Base-by-base conservation (phyloP, 1,140 invertebrate genomes). In the Drosophila kohkoa region DNA sequence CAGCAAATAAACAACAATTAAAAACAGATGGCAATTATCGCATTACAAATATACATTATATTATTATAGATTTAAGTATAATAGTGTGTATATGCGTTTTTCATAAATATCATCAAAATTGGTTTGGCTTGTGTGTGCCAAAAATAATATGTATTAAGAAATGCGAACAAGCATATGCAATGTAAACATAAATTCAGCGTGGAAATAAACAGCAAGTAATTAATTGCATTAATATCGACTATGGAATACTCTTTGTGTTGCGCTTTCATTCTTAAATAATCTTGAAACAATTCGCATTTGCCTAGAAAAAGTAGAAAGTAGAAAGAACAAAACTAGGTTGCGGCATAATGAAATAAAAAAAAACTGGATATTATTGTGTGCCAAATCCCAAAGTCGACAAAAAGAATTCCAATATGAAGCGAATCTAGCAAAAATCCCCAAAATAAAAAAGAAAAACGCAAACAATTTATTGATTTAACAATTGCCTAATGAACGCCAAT, bases 391-490 rank as follows among this genome's bases (percentile, higher is more conserved):
- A 43, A 11, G 5, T 35, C 5, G 45, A 51, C 11, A 41, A 41
- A 7, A 41, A 8, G 11, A 52, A 52, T 32, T 11, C 8, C 30
- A 16, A 63, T 49, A 35, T 1, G 5, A 30, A 16, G 10, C n/a
- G 32, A 57, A 38, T 16, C 30, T n/a, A 13, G 5, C 46, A 67
- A 20, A 52, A 63, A 51, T 46, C 52, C 45, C 15, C 11, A 15
- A 46, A 67, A 48, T 69, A 58, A 54, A 32, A 16, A 57, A 49
- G 8, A 30, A 28, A 55, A 15, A 38, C 3, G 65, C 58, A 48
- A 30, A 49, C 30, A 83, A 66, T 70, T 81, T 87, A 86, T 86
- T 76, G 82, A 87, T 86, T 87, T 60, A 86, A 86, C 82, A 85
- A 86, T 78, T 81, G 69, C 45, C 69, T 54, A 77, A 85, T 65